Base-by-base conservation (phyloP, 2,888 invertebrate species). In the Melinaea marsaeus region DNA sequence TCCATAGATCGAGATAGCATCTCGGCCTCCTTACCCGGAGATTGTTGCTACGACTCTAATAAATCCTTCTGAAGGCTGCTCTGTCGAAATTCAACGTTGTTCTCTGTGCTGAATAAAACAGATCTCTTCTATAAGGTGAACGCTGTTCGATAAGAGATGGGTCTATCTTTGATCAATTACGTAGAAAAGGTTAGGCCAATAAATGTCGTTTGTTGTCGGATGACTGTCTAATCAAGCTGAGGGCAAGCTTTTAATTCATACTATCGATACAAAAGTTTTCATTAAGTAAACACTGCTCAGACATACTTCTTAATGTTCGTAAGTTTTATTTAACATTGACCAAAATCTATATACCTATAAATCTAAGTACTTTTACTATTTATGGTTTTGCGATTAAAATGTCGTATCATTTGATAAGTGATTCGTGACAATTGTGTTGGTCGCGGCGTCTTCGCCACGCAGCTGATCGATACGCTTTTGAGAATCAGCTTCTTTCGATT, bases 1-100 rank as follows among this genome's bases (percentile, higher is more conserved):
- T 62, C 69, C 61, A 63, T 57, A 62, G 66, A 60, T 64, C 62
- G 64, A 58, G 67, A 67, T 67, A 67, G 54, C 63, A 67, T 67
- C 67, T 58, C 4, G 42, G 58, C 64, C 60, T 60, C 65, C 67
- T 67, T 61, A 61, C 58, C 58, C 55, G 65, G 65, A 67, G 62
- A 62, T 57, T 55, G 57, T 54, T 48, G 34, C 13, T 61, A 57
- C 58, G 58, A 55, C 55, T 56, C 62, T 62, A 60, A 62, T 65
- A 65, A 65, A 65, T 65, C 65, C 62, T 62, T 64, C 61, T 9
- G 62, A 51, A 55, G 57, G 45, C 57, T 55, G 54, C 42, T 37
- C 34, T 60, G 62, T 61, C 62, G 62, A 58, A 57, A 62, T 55
- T 42, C 54, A 54, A 60, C 60, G n/a, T 22, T 13, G 51, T 55